Evolutionary conservation across 2,113 vertebrate species (phyloP).

Genomic region (Cyprinodon tularosa): DNA sequence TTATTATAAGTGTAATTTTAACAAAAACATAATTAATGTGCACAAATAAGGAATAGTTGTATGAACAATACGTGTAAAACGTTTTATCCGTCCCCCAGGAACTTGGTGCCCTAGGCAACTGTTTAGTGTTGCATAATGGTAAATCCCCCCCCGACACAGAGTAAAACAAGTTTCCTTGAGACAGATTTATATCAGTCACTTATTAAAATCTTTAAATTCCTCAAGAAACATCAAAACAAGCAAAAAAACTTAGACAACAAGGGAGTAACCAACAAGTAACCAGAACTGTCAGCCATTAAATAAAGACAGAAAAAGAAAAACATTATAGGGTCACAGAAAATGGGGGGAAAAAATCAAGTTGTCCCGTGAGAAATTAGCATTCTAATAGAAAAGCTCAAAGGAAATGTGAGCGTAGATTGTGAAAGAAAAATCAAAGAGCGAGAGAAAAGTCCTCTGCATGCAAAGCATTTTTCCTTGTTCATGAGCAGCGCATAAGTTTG

Average conservation of each 20-base stretch:
- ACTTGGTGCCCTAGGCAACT: too few relatives aligned
- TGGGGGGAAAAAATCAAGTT: constrained; percentile 41
- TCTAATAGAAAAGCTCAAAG: constrained; percentile 50
- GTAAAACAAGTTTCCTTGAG: not conserved
- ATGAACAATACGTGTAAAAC: too few relatives aligned
- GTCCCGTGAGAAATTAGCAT: constrained; percentile 68
- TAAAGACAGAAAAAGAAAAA: constrained; percentile 56
- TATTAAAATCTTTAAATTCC: not conserved
- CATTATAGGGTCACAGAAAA: constrained; percentile 55
- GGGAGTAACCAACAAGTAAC: not conserved
- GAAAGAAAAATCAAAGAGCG: constrained; percentile 20
- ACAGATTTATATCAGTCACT: not conserved
- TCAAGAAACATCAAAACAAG: constrained; percentile 1
- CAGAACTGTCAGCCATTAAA: constrained; percentile 38
- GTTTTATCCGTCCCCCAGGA: too few relatives aligned
- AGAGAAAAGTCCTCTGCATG: constrained; percentile 7
- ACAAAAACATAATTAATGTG: too few relatives aligned
- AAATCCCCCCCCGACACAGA: not conserved
- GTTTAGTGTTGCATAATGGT: too few relatives aligned
- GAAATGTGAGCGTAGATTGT: constrained; percentile 19
- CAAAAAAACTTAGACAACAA: constrained; percentile 26
- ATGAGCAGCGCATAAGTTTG: constrained; percentile 23
- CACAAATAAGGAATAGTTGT: too few relatives aligned
- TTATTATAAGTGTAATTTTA: too few relatives aligned
- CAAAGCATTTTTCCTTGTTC: constrained; percentile 10